phyloP scores from a whole-genome alignment of 2,797 vertebrate species.

The Sebastes wilsoni region DNA sequence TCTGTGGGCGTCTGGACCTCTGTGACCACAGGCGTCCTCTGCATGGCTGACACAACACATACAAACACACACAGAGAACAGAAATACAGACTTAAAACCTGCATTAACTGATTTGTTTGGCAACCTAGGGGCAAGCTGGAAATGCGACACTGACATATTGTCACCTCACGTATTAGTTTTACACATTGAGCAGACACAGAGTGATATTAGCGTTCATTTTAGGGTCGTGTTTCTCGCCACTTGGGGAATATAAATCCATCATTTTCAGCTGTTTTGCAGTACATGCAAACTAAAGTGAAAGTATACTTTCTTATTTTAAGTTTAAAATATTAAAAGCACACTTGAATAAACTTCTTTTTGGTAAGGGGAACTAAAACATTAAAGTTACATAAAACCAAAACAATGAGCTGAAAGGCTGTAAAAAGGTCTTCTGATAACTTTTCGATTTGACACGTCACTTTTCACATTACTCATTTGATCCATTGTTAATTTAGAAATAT shows the following conservation, averaged over 20 bases:
- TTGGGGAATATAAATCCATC: not conserved
- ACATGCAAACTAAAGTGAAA: no score
- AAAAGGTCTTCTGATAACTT: not conserved
- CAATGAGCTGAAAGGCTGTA: not conserved
- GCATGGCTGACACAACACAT: conserved; percentile 78
- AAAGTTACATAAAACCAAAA: not conserved
- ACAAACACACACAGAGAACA: not conserved
- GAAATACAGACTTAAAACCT: not conserved
- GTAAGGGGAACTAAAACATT: no score
- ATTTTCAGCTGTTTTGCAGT: not conserved
- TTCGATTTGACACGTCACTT: not conserved
- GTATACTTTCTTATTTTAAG: no score
- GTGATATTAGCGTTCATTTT: not conserved
- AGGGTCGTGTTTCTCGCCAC: not conserved
- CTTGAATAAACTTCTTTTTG: no score
- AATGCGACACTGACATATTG: not conserved
- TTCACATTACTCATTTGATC: not conserved
- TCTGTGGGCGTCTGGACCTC: conserved; percentile 86
- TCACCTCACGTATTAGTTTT: not conserved
- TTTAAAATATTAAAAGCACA: no score
- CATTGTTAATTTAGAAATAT: not conserved
- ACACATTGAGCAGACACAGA: not conserved
- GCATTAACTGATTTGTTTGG: not conserved
- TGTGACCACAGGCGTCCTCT: conserved; percentile 84
- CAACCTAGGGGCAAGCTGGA: not conserved